Percentiles rank a stretch among this genome's conserved stretches.
These are phyloP conservation scores for Cacoxenus indagator DNA, from an alignment of 2,888 invertebrate genomes.

Conservation along the genomic window DNA sequence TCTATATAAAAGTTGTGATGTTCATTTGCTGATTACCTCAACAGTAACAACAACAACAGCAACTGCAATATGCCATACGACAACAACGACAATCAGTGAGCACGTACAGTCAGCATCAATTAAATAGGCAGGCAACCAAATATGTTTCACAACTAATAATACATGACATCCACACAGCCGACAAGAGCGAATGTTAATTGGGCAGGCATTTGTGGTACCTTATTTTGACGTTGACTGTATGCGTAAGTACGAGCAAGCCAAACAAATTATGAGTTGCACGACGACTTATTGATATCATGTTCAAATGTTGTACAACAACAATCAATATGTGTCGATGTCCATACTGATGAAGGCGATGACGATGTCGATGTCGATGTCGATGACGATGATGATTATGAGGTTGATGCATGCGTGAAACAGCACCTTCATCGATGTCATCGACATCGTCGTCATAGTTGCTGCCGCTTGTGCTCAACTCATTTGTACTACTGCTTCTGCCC, in stretches of 20 bases:
- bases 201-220: too few relatives aligned
- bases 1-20: slow-evolving; percentile 6
- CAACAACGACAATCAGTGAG: neutral
- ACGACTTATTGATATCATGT: slow-evolving; percentile 49
- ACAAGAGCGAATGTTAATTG: too few relatives aligned
- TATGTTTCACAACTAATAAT: too few relatives aligned
- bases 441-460: neutral
- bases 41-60: slow-evolving; percentile 34
- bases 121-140: too few relatives aligned
- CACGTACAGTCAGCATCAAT: too few relatives aligned
- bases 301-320: slow-evolving; percentile 33
- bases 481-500: slow-evolving; percentile 22
- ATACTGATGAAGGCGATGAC: slow-evolving; percentile 6
- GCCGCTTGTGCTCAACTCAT: slow-evolving; percentile 17
- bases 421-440: slow-evolving; percentile 6
- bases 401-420: neutral
- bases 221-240: too few relatives aligned
- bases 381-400: neutral
- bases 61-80: slow-evolving; percentile 29
- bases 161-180: too few relatives aligned
- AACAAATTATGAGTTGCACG: neutral
- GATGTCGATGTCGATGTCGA: too few relatives aligned
- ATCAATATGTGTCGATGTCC: slow-evolving; percentile 25
- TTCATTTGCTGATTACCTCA: slow-evolving; percentile 47
- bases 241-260: too few relatives aligned